Conservation (phyloP, 30 jellyfish, hydroid and myxozoan species). For the Hydra vulgaris region DNA sequence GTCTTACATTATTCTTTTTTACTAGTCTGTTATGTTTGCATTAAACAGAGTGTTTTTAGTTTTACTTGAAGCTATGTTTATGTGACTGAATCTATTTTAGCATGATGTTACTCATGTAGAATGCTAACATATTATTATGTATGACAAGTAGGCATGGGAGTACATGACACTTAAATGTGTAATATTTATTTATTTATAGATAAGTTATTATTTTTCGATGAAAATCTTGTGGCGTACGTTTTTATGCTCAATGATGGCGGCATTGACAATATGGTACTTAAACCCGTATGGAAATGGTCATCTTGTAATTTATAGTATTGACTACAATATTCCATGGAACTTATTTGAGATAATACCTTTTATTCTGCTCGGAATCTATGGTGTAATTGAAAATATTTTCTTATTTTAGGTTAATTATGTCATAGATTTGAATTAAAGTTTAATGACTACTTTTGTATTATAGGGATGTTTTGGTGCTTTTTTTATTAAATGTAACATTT, state of each 20-base stretch:
- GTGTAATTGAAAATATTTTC: constrained; percentile 36
- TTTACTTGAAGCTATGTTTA: too few relatives aligned
- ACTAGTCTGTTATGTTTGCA: too few relatives aligned
- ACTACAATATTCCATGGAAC: constrained; percentile 91
- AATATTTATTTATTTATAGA: constrained; percentile 39
- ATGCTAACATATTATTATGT: too few relatives aligned
- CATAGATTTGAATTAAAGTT: background rate
- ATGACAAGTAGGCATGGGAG: too few relatives aligned
- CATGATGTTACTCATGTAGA: too few relatives aligned
- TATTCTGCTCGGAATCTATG: constrained; percentile 84
- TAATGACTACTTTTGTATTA: constrained; percentile 1
- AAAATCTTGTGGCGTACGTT: constrained; percentile 98
- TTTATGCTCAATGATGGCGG: constrained; percentile 98
- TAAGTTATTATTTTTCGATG: constrained; percentile 94
- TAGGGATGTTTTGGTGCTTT: constrained; percentile 99
- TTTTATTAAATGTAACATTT: constrained; percentile 70
- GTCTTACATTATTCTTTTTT: too few relatives aligned
- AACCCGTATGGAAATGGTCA: constrained; percentile 97
- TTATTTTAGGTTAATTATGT: background rate
- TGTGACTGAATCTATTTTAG: too few relatives aligned
- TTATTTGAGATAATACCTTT: constrained; percentile 84
- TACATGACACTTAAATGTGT: too few relatives aligned
- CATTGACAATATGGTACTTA: constrained; percentile 91
- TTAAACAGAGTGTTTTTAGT: too few relatives aligned
- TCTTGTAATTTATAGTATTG: constrained; percentile 89